Base-by-base conservation (phyloP, 2,113 vertebrate species). In the Aix galericulata region DNA sequence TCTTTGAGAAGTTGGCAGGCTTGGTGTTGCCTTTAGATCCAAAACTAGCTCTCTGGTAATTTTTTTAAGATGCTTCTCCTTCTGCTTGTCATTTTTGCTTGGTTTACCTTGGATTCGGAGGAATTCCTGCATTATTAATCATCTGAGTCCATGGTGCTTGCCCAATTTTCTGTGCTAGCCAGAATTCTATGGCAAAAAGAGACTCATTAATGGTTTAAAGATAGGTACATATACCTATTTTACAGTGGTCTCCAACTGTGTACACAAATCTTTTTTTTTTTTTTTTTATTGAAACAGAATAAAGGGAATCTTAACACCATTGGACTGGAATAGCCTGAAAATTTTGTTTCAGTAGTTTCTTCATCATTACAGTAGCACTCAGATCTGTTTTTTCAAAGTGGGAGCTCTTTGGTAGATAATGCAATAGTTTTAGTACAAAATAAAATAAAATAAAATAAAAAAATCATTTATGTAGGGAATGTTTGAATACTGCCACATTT, bases 21-120 rank as follows among this genome's bases (percentile, higher is more conserved):
- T 82, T 95, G 92, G 62, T 87, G 79, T 91, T 94, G 93, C 68
- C 92, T 94, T 87, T 87, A 93, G 88, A 88, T 97, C 79, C 92
- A 94, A 79, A 95, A 93, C 87, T 60, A 69, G 71, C 78, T 92
- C 84, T 92, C 72, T 93, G 85, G 78, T 93, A 93, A 93, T 94
- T 92, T 93, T 95, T 96, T 93, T 64, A 84, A 92, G 94, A 86
- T 92, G 72, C 56, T 84, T 88, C 42, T 86, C 84, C 78, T 96
- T 91, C 68, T 94, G 74, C 84, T 82, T 84, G 68, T 78, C 71
- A 52, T 93, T 96, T 96, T 96, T 95, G 67, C 88, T 83, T 95
- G 88, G 91, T 90, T 96, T 95, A 85, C 79, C 66, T 95, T 97
- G 81, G 86, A 94, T 95, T 94, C 6, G 3, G 86, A 90, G 78